Evolutionary conservation across 2,797 vertebrate species (phyloP).

Genomic region (Lepus oiostolus): DNA sequence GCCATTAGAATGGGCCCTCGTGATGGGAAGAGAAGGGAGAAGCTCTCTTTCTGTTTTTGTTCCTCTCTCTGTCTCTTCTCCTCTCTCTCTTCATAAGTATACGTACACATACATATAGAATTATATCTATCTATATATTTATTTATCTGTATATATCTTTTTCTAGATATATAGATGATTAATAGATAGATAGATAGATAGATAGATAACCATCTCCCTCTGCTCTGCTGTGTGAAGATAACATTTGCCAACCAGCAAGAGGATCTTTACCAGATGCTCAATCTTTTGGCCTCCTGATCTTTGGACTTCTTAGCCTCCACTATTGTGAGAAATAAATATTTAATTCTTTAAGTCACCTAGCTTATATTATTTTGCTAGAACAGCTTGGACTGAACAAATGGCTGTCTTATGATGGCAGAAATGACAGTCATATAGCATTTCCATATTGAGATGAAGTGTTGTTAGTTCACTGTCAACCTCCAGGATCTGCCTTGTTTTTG

Average conservation of each 20-base stretch:
- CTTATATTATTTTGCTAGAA: background rate
- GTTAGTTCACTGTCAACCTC: background rate
- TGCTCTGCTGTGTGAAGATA: background rate
- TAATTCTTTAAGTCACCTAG: background rate
- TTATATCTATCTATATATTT: no score
- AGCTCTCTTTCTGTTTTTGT: background rate
- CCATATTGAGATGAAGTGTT: background rate
- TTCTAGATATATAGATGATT: no score
- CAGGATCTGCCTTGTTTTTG: background rate
- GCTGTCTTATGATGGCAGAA: background rate
- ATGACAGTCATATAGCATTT: background rate
- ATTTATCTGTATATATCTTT: no score
- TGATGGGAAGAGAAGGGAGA: background rate
- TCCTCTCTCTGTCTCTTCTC: no score
- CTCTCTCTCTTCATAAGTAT: no score
- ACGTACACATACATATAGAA: no score
- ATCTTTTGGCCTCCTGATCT: background rate
- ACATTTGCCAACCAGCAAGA: background rate
- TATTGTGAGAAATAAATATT: background rate
- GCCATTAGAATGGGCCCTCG: background rate
- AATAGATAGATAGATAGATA: no score
- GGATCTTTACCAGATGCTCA: no score
- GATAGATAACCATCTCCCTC: no score
- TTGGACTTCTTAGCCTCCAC: background rate
- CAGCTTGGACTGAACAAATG: background rate